Percentiles rank a stretch among this genome's conserved stretches.
Conservation (phyloP, 2,888 invertebrate species). For the Parnassius glacialis region DNA sequence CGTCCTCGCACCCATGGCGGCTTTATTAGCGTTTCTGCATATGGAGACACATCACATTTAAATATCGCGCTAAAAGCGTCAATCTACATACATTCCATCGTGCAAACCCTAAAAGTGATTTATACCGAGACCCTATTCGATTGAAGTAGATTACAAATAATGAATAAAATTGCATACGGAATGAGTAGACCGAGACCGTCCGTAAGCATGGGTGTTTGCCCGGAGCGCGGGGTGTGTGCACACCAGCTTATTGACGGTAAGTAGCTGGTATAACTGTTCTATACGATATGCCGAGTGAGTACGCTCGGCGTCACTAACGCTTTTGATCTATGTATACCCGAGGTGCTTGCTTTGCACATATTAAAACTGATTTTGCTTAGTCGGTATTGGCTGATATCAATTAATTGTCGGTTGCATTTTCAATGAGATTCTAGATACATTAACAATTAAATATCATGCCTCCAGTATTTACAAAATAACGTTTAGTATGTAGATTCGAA, state of each 20-base stretch:
- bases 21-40: constrained; percentile 66
- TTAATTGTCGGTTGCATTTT: constrained; percentile 14
- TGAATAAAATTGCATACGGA: constrained; percentile 81
- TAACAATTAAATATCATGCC: constrained; percentile 5
- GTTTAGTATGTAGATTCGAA: background rate
- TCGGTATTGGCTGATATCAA: constrained; percentile 20
- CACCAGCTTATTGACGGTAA: constrained; percentile 65
- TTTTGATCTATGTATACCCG: constrained; percentile 44
- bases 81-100: constrained; percentile 76
- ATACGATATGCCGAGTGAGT: constrained; percentile 43
- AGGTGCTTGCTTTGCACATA: constrained; percentile 20
- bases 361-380: constrained; percentile 22
- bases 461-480: background rate
- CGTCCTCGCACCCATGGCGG: constrained; percentile 34
- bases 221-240: constrained; percentile 42
- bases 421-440: constrained; percentile 16
- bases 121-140: constrained; percentile 76
- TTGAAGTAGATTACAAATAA: constrained; percentile 81
- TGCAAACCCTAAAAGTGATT: constrained; percentile 78
- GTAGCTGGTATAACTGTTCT: constrained; percentile 46
- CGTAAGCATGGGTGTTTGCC: constrained; percentile 67
- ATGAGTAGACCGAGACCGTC: constrained; percentile 70
- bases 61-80: constrained; percentile 78
- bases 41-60: constrained; percentile 70
- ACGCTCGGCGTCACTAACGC: constrained; percentile 45